phyloP scores from a whole-genome alignment of 2,888 invertebrate genomes.

The Drosophila sordidapex region DNA sequence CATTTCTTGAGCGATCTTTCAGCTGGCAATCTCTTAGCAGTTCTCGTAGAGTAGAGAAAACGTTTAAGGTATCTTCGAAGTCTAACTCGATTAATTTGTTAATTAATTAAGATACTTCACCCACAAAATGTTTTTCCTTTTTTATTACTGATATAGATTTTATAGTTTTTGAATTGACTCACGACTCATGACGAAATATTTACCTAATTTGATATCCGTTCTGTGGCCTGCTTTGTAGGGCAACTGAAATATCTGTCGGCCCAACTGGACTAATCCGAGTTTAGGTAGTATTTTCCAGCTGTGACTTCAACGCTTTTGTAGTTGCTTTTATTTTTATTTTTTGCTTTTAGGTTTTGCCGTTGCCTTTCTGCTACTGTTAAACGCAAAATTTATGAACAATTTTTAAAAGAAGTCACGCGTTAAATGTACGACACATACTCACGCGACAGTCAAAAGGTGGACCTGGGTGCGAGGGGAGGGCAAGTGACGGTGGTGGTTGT shows the following conservation, averaged over 20 bases:
- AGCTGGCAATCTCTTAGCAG: background rate
- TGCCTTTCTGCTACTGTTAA: slow-evolving; percentile 76
- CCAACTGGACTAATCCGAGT: slow-evolving; percentile 3
- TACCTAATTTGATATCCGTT: background rate
- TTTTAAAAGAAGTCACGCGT: slow-evolving; percentile 77
- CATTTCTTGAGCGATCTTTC: background rate
- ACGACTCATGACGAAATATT: too few species aligned
- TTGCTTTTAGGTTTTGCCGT: slow-evolving; percentile 22
- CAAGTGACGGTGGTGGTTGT: background rate
- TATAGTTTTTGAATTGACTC: background rate
- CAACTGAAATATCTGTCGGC: slow-evolving; percentile 10
- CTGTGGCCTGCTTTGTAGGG: slow-evolving; percentile 15
- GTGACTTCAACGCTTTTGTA: slow-evolving; percentile 55
- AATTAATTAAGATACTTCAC: background rate
- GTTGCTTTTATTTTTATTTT: slow-evolving; percentile 1
- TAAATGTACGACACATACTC: slow-evolving; percentile 79
- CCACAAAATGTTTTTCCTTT: background rate
- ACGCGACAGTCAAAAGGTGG: slow-evolving; percentile 64
- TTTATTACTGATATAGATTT: background rate
- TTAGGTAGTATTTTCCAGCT: slow-evolving; percentile 41
- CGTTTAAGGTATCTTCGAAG: background rate
- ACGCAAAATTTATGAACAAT: slow-evolving; percentile 81
- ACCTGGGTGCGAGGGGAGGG: background rate
- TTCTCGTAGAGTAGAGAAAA: background rate
- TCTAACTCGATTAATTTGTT: background rate